A percentile compares a stretch with the other conserved stretches of the same genome.
These are phyloP conservation scores for Perizoma flavofasciatum DNA, from an alignment of 2,888 invertebrate species.

Conservation along the genomic window DNA sequence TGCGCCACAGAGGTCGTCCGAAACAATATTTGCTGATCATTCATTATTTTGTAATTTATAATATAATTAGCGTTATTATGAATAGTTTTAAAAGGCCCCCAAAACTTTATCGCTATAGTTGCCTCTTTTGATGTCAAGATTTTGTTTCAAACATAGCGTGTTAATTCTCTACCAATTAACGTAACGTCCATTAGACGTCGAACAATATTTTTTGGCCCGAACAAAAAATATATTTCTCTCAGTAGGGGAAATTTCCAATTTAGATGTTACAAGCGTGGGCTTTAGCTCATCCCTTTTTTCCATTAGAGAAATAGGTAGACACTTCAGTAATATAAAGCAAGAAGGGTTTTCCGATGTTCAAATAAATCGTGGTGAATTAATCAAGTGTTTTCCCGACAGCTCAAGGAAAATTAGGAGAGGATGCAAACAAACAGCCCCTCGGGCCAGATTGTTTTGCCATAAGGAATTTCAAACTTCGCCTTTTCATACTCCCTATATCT, in stretches of 20 bases:
- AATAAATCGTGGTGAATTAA: constrained; percentile 63
- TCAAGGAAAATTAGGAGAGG: constrained; percentile 50
- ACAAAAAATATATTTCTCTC: constrained; percentile 32
- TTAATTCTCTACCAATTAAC: constrained; percentile 17
- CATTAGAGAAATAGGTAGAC: constrained; percentile 40
- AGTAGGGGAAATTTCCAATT: constrained; percentile 37
- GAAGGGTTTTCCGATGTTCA: constrained; percentile 43
- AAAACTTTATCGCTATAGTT: constrained; percentile 1
- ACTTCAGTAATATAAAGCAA: constrained; percentile 40
- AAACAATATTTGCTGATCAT: not conserved
- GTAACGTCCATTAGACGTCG: constrained; percentile 19
- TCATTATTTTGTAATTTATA: constrained; percentile 2
- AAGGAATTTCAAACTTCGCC: constrained; percentile 49
- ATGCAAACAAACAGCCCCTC: constrained; percentile 58
- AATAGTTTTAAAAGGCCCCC: constrained; percentile 12
- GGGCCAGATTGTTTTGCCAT: constrained; percentile 55
- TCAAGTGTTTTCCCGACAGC: constrained; percentile 59
- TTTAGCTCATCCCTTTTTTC: constrained; percentile 38
- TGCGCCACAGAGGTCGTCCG: too few relatives aligned
- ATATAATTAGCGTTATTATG: constrained; percentile 1
- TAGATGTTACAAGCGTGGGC: constrained; percentile 32
- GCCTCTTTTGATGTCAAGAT: not conserved
- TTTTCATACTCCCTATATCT: constrained; percentile 16
- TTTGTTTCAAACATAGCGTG: constrained; percentile 10
- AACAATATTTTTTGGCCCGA: constrained; percentile 22